Conservation (phyloP, 2,797 vertebrate genomes). For the Huso huso region DNA sequence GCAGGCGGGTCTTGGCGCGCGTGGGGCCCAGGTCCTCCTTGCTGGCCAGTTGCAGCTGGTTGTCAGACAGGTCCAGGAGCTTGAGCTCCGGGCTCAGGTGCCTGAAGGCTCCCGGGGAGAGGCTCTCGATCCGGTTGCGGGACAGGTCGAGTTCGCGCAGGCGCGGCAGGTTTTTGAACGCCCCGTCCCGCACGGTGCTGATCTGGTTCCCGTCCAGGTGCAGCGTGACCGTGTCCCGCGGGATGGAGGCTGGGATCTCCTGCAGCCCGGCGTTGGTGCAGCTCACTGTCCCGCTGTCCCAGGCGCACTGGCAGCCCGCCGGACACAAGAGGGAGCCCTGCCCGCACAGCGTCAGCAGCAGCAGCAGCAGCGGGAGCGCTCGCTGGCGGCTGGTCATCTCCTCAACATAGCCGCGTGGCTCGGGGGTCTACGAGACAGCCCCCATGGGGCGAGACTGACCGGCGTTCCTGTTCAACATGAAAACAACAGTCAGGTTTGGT, state of each 20-base stretch:
- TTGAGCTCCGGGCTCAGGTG: conserved; percentile 54
- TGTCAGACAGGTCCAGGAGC: conserved; percentile 63
- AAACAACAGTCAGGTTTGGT: background rate
- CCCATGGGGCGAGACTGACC: background rate
- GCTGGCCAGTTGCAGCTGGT: conserved; percentile 52
- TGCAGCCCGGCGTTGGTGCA: conserved; percentile 53
- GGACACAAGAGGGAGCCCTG: conserved; percentile 36
- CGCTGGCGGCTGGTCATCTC: conserved; percentile 41
- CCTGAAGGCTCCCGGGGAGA: conserved; percentile 53
- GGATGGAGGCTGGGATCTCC: conserved; percentile 59
- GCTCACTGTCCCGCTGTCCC: conserved; percentile 54
- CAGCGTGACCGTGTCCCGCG: conserved; percentile 53
- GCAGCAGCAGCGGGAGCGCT: conserved; percentile 23
- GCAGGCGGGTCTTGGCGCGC: conserved; percentile 56
- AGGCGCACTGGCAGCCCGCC: conserved; percentile 46
- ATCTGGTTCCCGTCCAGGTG: conserved; percentile 67
- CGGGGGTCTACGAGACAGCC: conserved; percentile 4
- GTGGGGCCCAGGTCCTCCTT: conserved; percentile 45
- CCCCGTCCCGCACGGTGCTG: conserved; percentile 48
- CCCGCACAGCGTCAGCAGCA: conserved; percentile 37
- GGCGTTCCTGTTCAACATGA: background rate
- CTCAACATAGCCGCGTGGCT: conserved; percentile 50
- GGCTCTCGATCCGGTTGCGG: conserved; percentile 62
- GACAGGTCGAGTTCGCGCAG: conserved; percentile 63
- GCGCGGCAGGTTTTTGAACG: conserved; percentile 53